These are phyloP conservation scores for Pongo abelii DNA, from an alignment of 2,113 vertebrate genomes.

Conservation along the genomic window DNA sequence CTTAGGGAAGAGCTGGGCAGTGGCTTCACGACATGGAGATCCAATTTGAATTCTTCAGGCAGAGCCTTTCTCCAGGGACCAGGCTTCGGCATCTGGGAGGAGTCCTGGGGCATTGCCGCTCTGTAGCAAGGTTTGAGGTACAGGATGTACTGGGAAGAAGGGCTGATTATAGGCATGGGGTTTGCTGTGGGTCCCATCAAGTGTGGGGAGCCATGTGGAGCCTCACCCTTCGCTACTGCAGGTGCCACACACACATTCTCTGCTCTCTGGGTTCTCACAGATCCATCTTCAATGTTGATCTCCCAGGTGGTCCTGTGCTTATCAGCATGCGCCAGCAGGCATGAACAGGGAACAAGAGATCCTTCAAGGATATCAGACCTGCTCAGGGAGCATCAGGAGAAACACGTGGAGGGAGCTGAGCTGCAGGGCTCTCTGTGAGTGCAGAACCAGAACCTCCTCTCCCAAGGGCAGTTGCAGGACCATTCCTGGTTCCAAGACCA, in stretches of 20 bases:
- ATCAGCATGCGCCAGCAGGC: neutral
- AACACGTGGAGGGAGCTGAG: neutral
- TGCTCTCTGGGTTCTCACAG: neutral
- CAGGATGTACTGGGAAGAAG: neutral
- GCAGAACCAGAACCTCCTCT: neutral
- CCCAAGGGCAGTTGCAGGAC: neutral
- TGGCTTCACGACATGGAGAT: too few species aligned
- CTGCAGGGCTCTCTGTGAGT: neutral
- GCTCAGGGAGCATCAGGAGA: neutral
- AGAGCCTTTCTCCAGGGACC: neutral
- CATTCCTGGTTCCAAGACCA: neutral
- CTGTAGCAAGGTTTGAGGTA: neutral
- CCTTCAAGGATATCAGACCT: neutral
- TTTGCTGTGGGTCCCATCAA: neutral
- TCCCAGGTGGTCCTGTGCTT: neutral
- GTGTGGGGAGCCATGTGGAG: neutral
- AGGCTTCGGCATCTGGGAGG: neutral
- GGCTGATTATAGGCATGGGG: too few species aligned
- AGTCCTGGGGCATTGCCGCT: neutral
- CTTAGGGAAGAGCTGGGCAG: neutral
- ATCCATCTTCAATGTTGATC: neutral
- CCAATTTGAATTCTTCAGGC: neutral
- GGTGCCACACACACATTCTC: neutral
- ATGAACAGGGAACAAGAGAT: neutral
- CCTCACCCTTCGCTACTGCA: too few species aligned